A percentile compares a stretch with the other conserved stretches of the same genome.
These are phyloP conservation scores for Brevimyrus niger DNA, from an alignment of 2,113 vertebrate genomes.

Conservation along the genomic window DNA sequence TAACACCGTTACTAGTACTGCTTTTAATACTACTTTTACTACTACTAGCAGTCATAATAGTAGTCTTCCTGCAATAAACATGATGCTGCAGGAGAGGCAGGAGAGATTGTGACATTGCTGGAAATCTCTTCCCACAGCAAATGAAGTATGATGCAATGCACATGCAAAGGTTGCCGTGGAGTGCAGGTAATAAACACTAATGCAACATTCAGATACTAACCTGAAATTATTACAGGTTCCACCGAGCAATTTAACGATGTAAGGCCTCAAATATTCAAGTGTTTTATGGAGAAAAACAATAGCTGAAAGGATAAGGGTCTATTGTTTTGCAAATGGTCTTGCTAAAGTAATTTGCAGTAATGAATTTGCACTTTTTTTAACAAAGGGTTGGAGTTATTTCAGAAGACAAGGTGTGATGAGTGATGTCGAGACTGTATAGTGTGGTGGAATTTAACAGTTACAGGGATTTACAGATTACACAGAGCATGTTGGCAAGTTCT, in stretches of 20 bases:
- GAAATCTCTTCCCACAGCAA: constrained; percentile 1
- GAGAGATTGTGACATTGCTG: not conserved
- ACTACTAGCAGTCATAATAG: not conserved
- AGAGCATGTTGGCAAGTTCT: not conserved
- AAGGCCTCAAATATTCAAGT: not conserved
- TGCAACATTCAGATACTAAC: constrained; percentile 1
- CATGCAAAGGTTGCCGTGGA: constrained; percentile 11
- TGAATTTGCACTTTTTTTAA: not conserved
- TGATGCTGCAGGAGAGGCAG: not conserved
- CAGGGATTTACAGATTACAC: not conserved
- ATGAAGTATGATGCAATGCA: constrained; percentile 6
- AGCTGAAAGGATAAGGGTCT: not conserved
- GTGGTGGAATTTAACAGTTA: not conserved
- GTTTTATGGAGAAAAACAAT: not conserved
- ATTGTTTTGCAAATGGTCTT: not conserved
- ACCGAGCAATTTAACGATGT: not conserved
- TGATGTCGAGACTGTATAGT: not conserved
- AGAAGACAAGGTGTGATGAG: not conserved
- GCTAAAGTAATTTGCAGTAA: not conserved
- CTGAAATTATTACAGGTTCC: constrained; percentile 6
- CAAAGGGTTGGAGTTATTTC: not conserved
- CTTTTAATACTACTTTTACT: not conserved
- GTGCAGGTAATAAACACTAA: constrained; percentile 15
- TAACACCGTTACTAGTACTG: not conserved
- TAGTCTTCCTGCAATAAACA: not conserved